These are phyloP conservation scores for Meriones psammophilus DNA, from an alignment of 2,797 vertebrate species.

Conservation along the genomic window DNA sequence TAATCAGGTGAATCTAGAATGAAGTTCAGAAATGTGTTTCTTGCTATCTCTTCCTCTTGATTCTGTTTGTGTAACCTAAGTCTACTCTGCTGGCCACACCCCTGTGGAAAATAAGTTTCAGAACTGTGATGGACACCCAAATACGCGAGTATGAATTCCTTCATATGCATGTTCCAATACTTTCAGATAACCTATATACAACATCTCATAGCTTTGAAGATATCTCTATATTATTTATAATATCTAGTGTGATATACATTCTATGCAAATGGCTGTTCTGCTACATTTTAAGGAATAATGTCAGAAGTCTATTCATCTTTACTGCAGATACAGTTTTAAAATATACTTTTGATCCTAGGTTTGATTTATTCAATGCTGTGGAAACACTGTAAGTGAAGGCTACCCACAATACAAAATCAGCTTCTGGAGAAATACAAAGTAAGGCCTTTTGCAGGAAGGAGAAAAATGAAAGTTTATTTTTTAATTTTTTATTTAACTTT, in stretches of 20 bases:
- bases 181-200: not conserved
- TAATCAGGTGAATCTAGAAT: not conserved
- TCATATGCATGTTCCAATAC: not conserved
- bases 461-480: not conserved
- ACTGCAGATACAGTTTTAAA: not conserved
- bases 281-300: not conserved
- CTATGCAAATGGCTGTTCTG: not conserved
- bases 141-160: not conserved
- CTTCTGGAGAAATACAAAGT: not conserved
- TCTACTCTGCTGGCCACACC: too few species aligned
- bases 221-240: not conserved
- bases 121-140: not conserved
- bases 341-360: not conserved
- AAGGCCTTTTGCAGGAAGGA: not conserved
- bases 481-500: too few species aligned
- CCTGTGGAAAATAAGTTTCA: not conserved
- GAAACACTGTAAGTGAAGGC: not conserved
- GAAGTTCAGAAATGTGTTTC: not conserved
- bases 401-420: not conserved
- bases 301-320: not conserved
- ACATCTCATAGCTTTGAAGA: not conserved
- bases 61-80: not conserved
- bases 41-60: not conserved
- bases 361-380: not conserved
- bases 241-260: not conserved